Evolutionary conservation across 2,113 vertebrate species (phyloP).

Genomic region (Podilymbus podiceps): DNA sequence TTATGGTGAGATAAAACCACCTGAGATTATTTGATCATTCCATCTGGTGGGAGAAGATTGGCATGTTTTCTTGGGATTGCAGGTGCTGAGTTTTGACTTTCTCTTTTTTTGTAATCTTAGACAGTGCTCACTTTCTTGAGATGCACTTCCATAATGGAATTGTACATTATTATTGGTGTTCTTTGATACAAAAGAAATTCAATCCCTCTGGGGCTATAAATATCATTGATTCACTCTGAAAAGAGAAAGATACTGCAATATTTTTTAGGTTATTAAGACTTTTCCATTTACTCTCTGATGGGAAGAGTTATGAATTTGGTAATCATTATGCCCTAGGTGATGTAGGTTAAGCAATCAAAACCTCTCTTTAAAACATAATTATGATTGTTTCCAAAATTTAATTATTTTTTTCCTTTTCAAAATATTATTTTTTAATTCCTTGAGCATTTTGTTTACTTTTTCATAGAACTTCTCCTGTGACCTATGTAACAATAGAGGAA

Average conservation of each 20-base stretch:
- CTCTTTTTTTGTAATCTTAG: neutral
- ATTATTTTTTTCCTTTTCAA: neutral
- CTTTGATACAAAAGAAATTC: constrained; percentile 52
- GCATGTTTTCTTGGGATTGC: neutral
- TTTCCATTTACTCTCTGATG: constrained; percentile 14
- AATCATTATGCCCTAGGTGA: constrained; percentile 42
- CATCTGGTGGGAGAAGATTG: neutral
- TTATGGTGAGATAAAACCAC: neutral
- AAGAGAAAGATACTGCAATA: constrained; percentile 14
- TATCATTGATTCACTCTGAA: constrained; percentile 51
- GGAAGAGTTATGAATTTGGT: constrained; percentile 54
- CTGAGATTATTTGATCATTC: neutral
- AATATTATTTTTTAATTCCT: constrained; percentile 22
- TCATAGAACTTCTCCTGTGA: neutral
- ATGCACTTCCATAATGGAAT: neutral
- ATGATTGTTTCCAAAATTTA: constrained; percentile 37
- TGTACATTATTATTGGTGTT: constrained; percentile 54
- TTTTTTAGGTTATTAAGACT: constrained; percentile 61
- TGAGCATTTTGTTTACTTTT: constrained; percentile 49
- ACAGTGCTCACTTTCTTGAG: neutral
- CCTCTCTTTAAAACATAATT: constrained; percentile 54
- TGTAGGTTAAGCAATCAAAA: constrained; percentile 27
- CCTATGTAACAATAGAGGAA: neutral
- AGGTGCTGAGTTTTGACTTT: neutral
- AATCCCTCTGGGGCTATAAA: constrained; percentile 51